A percentile compares a stretch with the other conserved stretches of the same genome.
phyloP scores from a whole-genome alignment of 30 jellyfish, hydroid and myxozoan species.

The Sanderia malayensis region DNA sequence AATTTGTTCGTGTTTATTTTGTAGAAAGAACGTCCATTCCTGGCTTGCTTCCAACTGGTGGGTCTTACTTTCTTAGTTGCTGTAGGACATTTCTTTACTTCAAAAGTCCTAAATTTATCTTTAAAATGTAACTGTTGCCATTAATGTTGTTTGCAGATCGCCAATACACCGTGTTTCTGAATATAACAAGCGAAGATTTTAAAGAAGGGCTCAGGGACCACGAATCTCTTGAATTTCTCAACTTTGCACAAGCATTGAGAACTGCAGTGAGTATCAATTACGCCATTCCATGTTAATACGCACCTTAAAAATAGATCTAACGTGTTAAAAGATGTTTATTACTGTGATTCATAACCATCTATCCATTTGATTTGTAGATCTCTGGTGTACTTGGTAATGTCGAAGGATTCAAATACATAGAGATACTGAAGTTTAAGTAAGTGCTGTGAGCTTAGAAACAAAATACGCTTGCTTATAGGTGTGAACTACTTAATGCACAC shows the following conservation, averaged over 20 bases:
- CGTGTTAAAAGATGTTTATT: too few species aligned
- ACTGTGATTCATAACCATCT: too few species aligned
- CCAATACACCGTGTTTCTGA: constrained; percentile 77
- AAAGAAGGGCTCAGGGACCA: constrained; percentile 85
- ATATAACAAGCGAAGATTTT: constrained; percentile 88
- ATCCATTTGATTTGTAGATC: constrained; percentile 36
- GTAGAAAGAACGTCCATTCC: constrained; percentile 91
- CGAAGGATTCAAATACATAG: constrained; percentile 92
- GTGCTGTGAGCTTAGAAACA: too few species aligned
- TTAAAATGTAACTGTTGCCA: background rate
- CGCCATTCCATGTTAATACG: too few species aligned
- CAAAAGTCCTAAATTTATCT: background rate
- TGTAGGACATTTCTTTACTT: background rate
- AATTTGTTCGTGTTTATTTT: too few species aligned
- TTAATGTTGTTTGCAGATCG: constrained; percentile 60
- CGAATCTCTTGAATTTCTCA: constrained; percentile 91
- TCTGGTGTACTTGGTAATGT: constrained; percentile 88
- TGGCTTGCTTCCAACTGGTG: constrained; percentile 92
- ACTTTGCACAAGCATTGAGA: constrained; percentile 88
- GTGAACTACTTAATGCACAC: too few species aligned
- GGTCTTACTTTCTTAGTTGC: background rate
- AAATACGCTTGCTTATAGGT: too few species aligned
- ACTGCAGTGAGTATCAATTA: constrained; percentile 66
- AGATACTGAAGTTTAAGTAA: constrained; percentile 73
- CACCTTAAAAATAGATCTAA: too few species aligned